Percentiles rank a stretch among this genome's conserved stretches.
phyloP scores from a whole-genome alignment of 2,797 vertebrate species.

The Botia kubotai region DNA sequence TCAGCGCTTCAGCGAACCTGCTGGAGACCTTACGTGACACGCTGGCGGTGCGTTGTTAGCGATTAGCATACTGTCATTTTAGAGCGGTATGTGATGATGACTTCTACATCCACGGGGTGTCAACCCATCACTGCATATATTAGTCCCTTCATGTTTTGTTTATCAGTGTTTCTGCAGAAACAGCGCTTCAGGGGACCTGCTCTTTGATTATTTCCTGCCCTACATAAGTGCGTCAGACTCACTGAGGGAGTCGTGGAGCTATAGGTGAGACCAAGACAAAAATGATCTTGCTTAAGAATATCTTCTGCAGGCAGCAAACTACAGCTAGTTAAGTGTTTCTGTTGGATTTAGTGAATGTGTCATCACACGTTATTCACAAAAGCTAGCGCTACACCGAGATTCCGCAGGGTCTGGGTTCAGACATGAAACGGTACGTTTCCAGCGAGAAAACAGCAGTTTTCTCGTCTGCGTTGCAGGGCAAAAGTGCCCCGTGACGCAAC shows the following conservation, averaged over 20 bases:
- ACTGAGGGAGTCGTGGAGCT: constrained; percentile 22
- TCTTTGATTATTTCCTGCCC: constrained; percentile 48
- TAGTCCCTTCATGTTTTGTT: constrained; percentile 47
- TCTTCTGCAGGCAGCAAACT: constrained; percentile 37
- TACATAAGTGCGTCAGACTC: constrained; percentile 46
- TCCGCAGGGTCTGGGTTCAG: neutral
- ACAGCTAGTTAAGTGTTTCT: constrained; percentile 41
- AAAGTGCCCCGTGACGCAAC: neutral
- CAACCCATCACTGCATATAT: constrained; percentile 46
- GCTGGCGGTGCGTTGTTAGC: neutral
- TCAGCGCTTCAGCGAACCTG: neutral
- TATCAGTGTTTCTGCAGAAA: constrained; percentile 55
- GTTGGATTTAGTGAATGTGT: constrained; percentile 24
- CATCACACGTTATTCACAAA: constrained; percentile 7
- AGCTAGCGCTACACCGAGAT: neutral
- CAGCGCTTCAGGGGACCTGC: constrained; percentile 28
- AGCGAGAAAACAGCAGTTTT: neutral
- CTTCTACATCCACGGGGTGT: constrained; percentile 37
- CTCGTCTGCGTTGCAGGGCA: neutral
- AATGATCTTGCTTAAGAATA: constrained; percentile 37
- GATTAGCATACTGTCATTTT: constrained; percentile 34
- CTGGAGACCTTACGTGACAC: constrained; percentile 12
- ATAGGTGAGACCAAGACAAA: constrained; percentile 49
- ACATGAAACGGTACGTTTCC: neutral
- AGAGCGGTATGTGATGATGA: constrained; percentile 20